Evolutionary conservation across 2,797 vertebrate species (phyloP), one percentile per base, ranked within the genome.

Genomic region (Eulemur coronatus): DNA sequence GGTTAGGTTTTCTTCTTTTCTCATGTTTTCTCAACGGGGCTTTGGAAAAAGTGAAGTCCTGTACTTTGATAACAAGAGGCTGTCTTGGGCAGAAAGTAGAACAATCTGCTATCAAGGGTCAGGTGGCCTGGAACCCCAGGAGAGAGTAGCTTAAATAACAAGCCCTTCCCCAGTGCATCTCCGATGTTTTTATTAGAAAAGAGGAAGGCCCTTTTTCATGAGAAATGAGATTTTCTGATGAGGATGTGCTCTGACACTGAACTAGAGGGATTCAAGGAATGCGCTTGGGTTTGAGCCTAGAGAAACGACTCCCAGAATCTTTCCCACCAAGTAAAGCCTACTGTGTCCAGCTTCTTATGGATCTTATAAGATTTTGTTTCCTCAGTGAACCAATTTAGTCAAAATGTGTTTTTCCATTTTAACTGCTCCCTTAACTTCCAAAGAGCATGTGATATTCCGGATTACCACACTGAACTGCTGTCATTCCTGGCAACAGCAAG

Each of bases 361-460:
- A 95, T 84, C 38, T n/a, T 38, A 82, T 81, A 89, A 61, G 50
- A 95, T 90, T 96, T 95, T 94, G 76, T 89, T 96, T 96, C 85
- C 79, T 38, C 87, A 93, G 80, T 69, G 52, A 92, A 59, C 94
- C 57, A 94, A 72, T 95, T 96, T 89, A 93, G 80, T 84, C 73
- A 97, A 97, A 95, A 70, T 91, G 84, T 90, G 84, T 95, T 96
- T 96, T 96, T 87, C 65, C 67, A 81, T 92, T 97, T 94, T 92
- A 97, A 97, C 92, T 88, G 95, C 81, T 96, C 84, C 81, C 61
- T 35, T 90, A 94, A 94, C 67, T 97, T 97, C 94, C 15, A n/a
- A 95, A 96, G 78, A 84, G 52, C 22, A 24, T 79, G 48, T 7
- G 43, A 70, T 91, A 28, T 46, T 93, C 81, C 55, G 95, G 76